Base-by-base conservation (phyloP, 2,797 vertebrate genomes). In the Sebastes kiyomatsui region DNA sequence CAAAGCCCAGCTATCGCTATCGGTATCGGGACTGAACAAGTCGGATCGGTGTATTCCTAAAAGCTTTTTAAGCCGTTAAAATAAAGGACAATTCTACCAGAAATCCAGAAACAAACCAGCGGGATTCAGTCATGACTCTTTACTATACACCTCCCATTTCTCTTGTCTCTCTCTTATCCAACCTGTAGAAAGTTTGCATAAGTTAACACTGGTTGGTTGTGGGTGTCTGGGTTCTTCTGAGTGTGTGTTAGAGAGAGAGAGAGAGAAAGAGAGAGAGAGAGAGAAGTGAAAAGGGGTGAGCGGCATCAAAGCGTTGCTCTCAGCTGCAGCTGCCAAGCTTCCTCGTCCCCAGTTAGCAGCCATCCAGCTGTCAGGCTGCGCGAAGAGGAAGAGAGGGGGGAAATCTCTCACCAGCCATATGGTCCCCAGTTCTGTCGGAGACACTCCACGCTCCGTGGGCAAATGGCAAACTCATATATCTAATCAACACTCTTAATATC, bases 341-440 rank as follows among this genome's bases (percentile, higher is more conserved):
- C 96, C 92, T 91, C 87, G 96, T 96, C 96, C 95, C 96, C 95
- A 95, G 96, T 96, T 96, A 96, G 95, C 95, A 96, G 95, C 94
- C 95, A 96, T 96, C 96, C 96, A 96, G 96, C 96, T 96, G 96
- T 96, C 96, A 96, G 94, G 94, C 95, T 95, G 94, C 90, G 93
- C 93, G 91, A 94, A 93, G 94, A 95, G 94, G 95, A 95, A 95
- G 94, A 94, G 95, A 95, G 95, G 96, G 95, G 96, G 96, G 96
- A 93, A 94, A 95, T 97, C 96, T 97, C 96, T 97, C 96, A 97
- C 96, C 96, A 96, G 95, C 98, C 98, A 98, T 97, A 98, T 98
- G 97, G 97, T 95, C 91, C 93, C 92, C 94, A 95, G 97, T 96
- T 96, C 95, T 95, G 94, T 94, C 94, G 87, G 92, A 94, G 94